Base-by-base conservation (phyloP, 2,113 vertebrate species). In the Pavo muticus region DNA sequence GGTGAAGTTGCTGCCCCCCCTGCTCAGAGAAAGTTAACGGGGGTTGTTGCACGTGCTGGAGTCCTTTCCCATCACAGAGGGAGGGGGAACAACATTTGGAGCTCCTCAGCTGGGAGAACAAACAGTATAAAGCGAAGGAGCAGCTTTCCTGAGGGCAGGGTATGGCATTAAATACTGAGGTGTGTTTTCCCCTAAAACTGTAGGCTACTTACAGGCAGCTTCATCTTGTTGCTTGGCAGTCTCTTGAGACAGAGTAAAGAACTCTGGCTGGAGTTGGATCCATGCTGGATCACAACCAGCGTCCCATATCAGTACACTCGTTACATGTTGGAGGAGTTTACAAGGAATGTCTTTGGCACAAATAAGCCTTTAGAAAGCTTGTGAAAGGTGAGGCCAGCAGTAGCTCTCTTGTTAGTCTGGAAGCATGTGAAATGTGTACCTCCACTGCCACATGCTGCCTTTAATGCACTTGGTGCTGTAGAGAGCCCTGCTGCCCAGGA, bases 261-360 rank as follows among this genome's bases (percentile, higher is more conserved):
- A 48, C 19, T 76, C 45, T 81, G 63, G 74, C 30, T 54, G 52
- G 27, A 54, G 52, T 29, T 54, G 52, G 52, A 30, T 54, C 75
- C 3, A 0, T 72, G 67, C 61, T 91, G 88, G 83, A 93, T 63
- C 88, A 63, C 0, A 5, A 88, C 77, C 91, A 72, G 59, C 61
- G 76, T 57, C 21, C 0, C 44, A 1, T 60, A 78, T 93, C 32
- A 16, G 57, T 44, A 5, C 0, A 0, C 85, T 90, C 7, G 2
- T 91, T 90, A 64, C 56, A 68, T 54, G 59, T 61, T 90, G 69
- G 25, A 91, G 76, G 69, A 81, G 90, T 86, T 93, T 56, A 71
- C 69, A 35, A 87, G 72, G 91, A 89, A 77, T 85, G 59, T 63
- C 69, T 94, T 94, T 90, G 79, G 91, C 85, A 88, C 52, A 90